phyloP scores from a whole-genome alignment of 1,140 invertebrate species.

The Calliopsis andreniformis region DNA sequence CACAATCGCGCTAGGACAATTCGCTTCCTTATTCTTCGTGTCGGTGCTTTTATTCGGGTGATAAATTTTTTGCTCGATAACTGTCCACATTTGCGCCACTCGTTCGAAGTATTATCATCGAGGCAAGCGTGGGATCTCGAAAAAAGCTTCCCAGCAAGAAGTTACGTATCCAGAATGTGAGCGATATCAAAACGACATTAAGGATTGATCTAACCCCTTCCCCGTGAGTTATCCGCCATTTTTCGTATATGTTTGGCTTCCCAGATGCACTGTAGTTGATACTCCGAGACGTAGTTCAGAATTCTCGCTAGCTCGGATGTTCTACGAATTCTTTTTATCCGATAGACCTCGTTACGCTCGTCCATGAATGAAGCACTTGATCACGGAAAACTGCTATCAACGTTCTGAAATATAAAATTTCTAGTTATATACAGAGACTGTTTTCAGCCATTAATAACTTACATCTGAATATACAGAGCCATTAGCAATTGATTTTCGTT shows the following conservation, averaged over 20 bases:
- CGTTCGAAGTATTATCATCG: not conserved
- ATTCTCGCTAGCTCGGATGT: not conserved
- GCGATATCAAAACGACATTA: constrained; percentile 23
- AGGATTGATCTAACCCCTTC: not conserved
- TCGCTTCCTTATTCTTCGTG: not conserved
- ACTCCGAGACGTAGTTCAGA: too few relatives aligned
- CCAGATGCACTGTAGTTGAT: not conserved
- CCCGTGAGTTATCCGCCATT: not conserved
- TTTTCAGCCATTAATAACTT: too few relatives aligned
- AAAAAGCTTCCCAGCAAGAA: not conserved
- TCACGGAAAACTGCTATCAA: not conserved
- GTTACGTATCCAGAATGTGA: not conserved
- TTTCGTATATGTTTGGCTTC: not conserved
- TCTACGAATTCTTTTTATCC: not conserved
- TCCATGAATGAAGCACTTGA: constrained; percentile 4
- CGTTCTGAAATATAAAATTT: not conserved
- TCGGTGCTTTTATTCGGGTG: not conserved
- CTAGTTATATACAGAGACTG: too few relatives aligned
- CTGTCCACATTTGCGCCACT: not conserved
- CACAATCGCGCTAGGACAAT: not conserved
- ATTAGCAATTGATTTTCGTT: too few relatives aligned
- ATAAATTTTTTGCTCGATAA: not conserved
- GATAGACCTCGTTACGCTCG: not conserved
- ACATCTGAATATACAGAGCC: too few relatives aligned
- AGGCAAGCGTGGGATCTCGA: not conserved